phyloP scores from a whole-genome alignment of 2,797 vertebrate genomes.

The Otolemur crassicaudatus region DNA sequence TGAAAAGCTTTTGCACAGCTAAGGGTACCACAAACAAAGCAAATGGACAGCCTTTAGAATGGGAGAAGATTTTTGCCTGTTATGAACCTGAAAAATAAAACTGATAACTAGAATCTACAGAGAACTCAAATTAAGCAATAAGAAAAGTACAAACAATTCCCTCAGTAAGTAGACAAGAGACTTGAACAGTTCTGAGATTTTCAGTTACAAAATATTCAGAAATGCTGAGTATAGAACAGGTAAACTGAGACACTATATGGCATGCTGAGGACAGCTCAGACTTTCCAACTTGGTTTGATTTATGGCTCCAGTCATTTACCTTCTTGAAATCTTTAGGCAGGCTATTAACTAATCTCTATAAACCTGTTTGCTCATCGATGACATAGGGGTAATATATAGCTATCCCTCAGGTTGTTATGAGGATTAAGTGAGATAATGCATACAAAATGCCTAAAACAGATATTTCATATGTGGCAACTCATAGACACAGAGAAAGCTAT shows the following conservation, averaged over 20 bases:
- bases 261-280: background rate
- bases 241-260: background rate
- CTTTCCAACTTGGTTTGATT: background rate
- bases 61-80: too few relatives aligned
- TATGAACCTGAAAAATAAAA: too few relatives aligned
- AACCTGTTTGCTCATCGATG: background rate
- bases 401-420: background rate
- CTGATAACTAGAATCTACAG: too few relatives aligned
- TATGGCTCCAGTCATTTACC: background rate
- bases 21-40: too few relatives aligned
- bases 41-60: too few relatives aligned
- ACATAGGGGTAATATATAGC: background rate
- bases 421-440: slow-evolving; percentile 26
- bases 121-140: too few relatives aligned
- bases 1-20: too few relatives aligned
- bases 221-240: background rate
- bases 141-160: too few relatives aligned
- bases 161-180: too few relatives aligned
- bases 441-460: background rate
- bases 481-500: background rate
- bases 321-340: background rate
- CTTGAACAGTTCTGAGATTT: background rate
- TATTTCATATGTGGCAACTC: background rate
- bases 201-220: slow-evolving; percentile 1
- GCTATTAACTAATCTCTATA: background rate